phyloP scores from a whole-genome alignment of 2,797 vertebrate species.

The Psittacula echo region DNA sequence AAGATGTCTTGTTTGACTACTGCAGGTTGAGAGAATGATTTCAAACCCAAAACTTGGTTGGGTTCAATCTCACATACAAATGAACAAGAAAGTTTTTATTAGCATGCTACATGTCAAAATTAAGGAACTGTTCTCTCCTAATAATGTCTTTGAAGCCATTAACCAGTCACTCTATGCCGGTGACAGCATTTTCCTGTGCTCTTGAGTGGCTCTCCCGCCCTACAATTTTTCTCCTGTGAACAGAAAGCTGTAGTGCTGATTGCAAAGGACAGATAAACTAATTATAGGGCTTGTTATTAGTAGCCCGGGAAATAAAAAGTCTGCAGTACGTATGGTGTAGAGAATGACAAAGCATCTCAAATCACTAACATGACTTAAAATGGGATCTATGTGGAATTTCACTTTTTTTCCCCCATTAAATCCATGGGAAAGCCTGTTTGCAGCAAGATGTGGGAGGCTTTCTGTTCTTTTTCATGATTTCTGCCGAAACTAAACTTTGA shows the following conservation, averaged over 20 bases:
- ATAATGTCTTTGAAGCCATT: neutral
- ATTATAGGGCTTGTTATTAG: slow-evolving; percentile 55
- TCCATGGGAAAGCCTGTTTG: neutral
- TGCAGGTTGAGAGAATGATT: neutral
- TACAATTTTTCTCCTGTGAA: neutral
- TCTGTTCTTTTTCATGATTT: neutral
- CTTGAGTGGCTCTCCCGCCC: neutral
- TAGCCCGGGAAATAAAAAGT: slow-evolving; percentile 33
- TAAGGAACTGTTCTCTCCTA: neutral
- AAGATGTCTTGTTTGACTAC: neutral
- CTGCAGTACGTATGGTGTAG: neutral
- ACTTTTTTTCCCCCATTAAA: neutral
- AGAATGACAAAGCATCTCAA: slow-evolving; percentile 37
- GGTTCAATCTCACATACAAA: neutral
- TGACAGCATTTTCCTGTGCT: slow-evolving; percentile 25
- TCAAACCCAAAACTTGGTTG: neutral
- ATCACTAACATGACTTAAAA: slow-evolving; percentile 45
- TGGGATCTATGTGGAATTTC: neutral
- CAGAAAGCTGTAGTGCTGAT: slow-evolving; percentile 9
- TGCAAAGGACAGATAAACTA: slow-evolving; percentile 23
- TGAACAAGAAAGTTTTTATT: neutral
- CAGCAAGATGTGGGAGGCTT: slow-evolving; percentile 40
- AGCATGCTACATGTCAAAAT: neutral
- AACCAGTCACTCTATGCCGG: neutral
- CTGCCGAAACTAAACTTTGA: neutral